Percentiles rank a stretch among this genome's conserved stretches.
These are phyloP conservation scores for Ctena decussata DNA, from an alignment of 2,888 invertebrate genomes.

Conservation along the genomic window DNA sequence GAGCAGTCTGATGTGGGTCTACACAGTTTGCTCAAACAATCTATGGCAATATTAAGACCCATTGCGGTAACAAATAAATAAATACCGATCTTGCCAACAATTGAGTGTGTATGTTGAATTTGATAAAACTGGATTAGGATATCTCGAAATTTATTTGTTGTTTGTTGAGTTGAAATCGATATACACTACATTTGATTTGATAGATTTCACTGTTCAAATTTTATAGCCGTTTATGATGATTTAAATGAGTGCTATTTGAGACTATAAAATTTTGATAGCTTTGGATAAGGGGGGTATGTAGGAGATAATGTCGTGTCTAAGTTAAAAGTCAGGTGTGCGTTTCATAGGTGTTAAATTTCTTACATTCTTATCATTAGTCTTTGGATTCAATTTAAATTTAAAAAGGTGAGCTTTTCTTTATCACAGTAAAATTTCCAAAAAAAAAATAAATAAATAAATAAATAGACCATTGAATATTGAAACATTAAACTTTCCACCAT, in stretches of 20 bases:
- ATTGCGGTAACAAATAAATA: constrained; percentile 3
- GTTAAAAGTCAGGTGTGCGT: too few species aligned
- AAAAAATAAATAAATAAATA: too few species aligned
- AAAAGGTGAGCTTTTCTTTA: too few species aligned
- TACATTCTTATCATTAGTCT: too few species aligned
- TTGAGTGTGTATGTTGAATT: not conserved
- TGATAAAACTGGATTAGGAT: not conserved
- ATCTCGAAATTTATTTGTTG: not conserved
- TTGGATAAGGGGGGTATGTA: not conserved
- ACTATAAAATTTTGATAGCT: constrained; percentile 1
- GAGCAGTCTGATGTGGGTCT: too few species aligned
- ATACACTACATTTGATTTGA: not conserved
- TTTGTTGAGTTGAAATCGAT: not conserved
- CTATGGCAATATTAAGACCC: too few species aligned
- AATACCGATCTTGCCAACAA: not conserved
- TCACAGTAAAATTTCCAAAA: too few species aligned
- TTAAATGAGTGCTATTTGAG: not conserved
- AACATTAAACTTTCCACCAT: too few species aligned
- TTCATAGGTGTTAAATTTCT: not conserved
- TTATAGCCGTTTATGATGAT: not conserved
- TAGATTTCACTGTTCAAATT: not conserved
- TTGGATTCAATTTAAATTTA: too few species aligned
- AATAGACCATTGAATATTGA: too few species aligned
- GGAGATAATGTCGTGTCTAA: too few species aligned
- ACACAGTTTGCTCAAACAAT: too few species aligned